Evolutionary conservation across 2,888 invertebrate species (phyloP).

Genomic region (Stramonita haemastoma): DNA sequence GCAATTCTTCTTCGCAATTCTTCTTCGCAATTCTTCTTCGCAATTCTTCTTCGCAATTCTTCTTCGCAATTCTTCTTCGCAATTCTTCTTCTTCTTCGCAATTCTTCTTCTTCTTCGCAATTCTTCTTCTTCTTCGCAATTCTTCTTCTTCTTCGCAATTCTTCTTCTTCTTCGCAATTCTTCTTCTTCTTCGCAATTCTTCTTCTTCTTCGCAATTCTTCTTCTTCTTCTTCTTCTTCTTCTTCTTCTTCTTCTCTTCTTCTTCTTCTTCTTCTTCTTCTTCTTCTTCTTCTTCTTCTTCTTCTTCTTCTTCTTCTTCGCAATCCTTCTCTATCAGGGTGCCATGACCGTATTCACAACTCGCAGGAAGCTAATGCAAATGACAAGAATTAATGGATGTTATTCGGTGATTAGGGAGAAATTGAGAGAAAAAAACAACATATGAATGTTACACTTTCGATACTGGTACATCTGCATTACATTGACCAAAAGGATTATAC

Average conservation of each 20-base stretch:
- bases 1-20: background rate
- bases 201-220: background rate
- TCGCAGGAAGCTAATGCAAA: too few species aligned
- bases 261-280: background rate
- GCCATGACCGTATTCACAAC: too few species aligned
- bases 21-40: background rate
- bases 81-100: background rate
- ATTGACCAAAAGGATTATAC: too few species aligned
- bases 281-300: background rate
- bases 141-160: background rate
- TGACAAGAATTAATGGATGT: too few species aligned
- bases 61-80: background rate
- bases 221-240: background rate
- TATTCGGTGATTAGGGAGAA: too few species aligned
- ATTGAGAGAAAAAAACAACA: too few species aligned
- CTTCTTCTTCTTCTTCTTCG: background rate
- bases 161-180: background rate
- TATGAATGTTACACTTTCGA: too few species aligned
- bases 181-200: background rate
- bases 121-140: background rate
- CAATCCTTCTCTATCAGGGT: background rate
- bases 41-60: background rate
- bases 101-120: background rate
- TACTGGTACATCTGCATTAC: too few species aligned
- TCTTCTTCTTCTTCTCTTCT: background rate